Evolutionary conservation across 2,797 vertebrate species (phyloP).

Genomic region (Parotocinclus haroldoi): DNA sequence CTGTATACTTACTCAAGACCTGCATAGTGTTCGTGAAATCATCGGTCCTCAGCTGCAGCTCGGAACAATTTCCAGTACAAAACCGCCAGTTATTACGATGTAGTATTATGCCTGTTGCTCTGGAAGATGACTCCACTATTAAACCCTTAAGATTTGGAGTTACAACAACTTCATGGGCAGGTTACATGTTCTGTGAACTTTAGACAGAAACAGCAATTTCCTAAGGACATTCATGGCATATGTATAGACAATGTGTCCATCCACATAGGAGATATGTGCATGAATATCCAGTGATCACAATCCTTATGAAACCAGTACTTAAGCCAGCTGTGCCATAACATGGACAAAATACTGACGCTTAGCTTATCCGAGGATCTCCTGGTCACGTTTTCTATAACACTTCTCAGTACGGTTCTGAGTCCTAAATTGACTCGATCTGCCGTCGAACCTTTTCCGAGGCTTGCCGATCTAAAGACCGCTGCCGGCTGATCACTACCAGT

Average conservation of each 20-base stretch:
- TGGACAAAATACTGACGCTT: constrained; percentile 6
- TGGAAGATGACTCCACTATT: not conserved
- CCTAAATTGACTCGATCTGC: constrained; percentile 90
- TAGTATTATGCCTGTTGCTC: constrained; percentile 12
- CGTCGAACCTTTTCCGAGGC: constrained; percentile 91
- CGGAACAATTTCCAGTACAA: constrained; percentile 3
- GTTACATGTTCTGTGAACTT: not conserved
- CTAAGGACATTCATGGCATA: not conserved
- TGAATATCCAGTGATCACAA: constrained; percentile 19
- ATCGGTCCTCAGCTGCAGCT: not conserved
- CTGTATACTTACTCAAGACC: not conserved
- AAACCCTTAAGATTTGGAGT: constrained; percentile 20
- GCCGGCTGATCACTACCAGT: constrained; percentile 77
- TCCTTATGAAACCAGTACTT: not conserved
- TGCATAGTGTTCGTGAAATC: constrained; percentile 38
- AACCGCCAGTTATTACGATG: not conserved
- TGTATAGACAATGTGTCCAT: not conserved
- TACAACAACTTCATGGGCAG: constrained; percentile 2
- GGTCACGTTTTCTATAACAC: constrained; percentile 2
- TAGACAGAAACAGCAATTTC: not conserved
- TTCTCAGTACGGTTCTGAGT: constrained; percentile 3
- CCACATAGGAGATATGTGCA: constrained; percentile 11
- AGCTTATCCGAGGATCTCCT: constrained; percentile 4
- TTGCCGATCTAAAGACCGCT: constrained; percentile 81
- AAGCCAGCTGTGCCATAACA: constrained; percentile 10